Evolutionary conservation across 2,888 invertebrate genomes (phyloP).

Genomic region (Xanthostigma xanthostigma): DNA sequence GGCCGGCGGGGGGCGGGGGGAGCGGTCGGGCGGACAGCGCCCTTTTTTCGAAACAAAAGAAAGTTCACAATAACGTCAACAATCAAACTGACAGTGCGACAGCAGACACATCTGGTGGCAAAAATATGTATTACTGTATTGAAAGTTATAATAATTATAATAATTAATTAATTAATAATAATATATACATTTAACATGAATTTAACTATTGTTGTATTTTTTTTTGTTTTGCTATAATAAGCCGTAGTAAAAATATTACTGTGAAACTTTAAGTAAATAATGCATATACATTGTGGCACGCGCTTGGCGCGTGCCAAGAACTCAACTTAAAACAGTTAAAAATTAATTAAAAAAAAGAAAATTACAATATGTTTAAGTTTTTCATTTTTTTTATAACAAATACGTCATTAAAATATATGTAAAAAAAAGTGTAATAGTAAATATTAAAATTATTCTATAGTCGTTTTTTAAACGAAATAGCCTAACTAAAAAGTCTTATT

Average conservation of each 20-base stretch:
- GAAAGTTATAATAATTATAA: neutral
- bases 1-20: neutral
- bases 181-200: too few relatives aligned
- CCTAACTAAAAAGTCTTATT: too few relatives aligned
- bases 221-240: too few relatives aligned
- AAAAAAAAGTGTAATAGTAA: too few relatives aligned
- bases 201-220: too few relatives aligned
- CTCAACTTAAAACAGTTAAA: neutral
- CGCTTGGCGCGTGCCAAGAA: neutral
- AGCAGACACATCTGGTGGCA: conserved; percentile 3
- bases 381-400: neutral
- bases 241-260: too few relatives aligned
- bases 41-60: neutral
- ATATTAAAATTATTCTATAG: too few relatives aligned
- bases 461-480: too few relatives aligned
- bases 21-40: too few relatives aligned
- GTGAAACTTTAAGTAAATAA: neutral
- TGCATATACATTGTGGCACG: neutral
- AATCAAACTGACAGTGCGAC: conserved; percentile 6
- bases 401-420: neutral
- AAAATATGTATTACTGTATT: conserved; percentile 1
- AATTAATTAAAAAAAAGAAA: neutral
- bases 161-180: too few relatives aligned
- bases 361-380: neutral
- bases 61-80: conserved; percentile 3